Percentiles rank a stretch among this genome's conserved stretches.
Evolutionary conservation across 2,888 invertebrate genomes (phyloP).

Genomic region (Antheraea yamamai): DNA sequence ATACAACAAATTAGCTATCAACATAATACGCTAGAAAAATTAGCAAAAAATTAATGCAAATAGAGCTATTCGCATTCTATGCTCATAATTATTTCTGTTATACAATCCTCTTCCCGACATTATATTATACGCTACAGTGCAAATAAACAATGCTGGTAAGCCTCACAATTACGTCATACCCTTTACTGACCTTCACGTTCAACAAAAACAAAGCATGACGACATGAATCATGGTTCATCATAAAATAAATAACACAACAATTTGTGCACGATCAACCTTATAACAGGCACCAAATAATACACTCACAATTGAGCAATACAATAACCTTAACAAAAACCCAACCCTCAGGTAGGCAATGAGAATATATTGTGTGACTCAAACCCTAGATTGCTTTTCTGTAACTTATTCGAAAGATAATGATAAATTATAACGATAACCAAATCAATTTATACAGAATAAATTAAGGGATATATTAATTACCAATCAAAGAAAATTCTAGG

Average conservation of each 20-base stretch:
- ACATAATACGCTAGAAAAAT: not conserved
- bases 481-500: not conserved
- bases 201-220: conserved; percentile 18
- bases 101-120: not conserved
- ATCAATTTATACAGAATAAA: not conserved
- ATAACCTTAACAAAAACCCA: conserved; percentile 23
- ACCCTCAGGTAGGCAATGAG: conserved; percentile 19
- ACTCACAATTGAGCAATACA: conserved; percentile 21
- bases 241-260: conserved; percentile 38
- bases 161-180: conserved; percentile 23
- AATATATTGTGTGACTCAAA: conserved; percentile 13
- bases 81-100: not conserved
- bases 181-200: conserved; percentile 22
- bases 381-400: not conserved
- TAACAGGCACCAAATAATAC: conserved; percentile 36
- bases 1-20: not conserved
- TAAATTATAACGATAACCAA: not conserved
- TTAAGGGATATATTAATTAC: not conserved
- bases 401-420: not conserved
- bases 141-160: not conserved
- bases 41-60: not conserved
- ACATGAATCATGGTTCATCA: conserved; percentile 26
- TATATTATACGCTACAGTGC: conserved; percentile 5
- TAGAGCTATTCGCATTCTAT: not conserved
- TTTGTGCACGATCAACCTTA: conserved; percentile 42